Conservation (phyloP, 2,888 invertebrate species). For the Dioctria rufipes region DNA sequence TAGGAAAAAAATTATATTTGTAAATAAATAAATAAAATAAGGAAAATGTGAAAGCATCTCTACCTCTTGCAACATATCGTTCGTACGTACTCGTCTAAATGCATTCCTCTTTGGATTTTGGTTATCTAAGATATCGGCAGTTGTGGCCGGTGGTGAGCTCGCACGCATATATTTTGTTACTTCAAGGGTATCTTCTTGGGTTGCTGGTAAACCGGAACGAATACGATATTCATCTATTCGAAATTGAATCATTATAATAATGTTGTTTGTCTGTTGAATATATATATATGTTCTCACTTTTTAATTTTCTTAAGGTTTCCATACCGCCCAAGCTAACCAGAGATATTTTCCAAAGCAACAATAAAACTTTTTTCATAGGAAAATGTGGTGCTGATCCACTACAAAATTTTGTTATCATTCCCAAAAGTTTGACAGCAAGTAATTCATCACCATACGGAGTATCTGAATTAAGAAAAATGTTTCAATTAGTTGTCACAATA, state of each 20-base stretch:
- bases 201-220: slow-evolving; percentile 80
- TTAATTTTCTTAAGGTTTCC: slow-evolving; percentile 84
- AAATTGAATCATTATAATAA: neutral
- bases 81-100: slow-evolving; percentile 75
- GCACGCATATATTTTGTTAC: slow-evolving; percentile 95
- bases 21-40: slow-evolving; percentile 30
- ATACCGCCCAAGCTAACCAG: slow-evolving; percentile 94
- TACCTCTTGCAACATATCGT: slow-evolving; percentile 62
- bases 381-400: slow-evolving; percentile 96
- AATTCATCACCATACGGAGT: slow-evolving; percentile 82
- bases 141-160: slow-evolving; percentile 94
- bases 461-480: slow-evolving; percentile 57
- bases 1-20: slow-evolving; percentile 9
- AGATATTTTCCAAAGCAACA: slow-evolving; percentile 96
- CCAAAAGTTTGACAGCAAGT: slow-evolving; percentile 88
- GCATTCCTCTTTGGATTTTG: slow-evolving; percentile 86
- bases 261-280: no score
- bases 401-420: slow-evolving; percentile 97
- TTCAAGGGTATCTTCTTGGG: slow-evolving; percentile 94
- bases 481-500: neutral
- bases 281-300: slow-evolving; percentile 71
- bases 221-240: slow-evolving; percentile 74
- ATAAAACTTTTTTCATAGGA: slow-evolving; percentile 97
- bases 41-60: slow-evolving; percentile 55
- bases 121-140: slow-evolving; percentile 89